phyloP scores from a whole-genome alignment of 2,797 vertebrate genomes.

The Sitta carolinensis region DNA sequence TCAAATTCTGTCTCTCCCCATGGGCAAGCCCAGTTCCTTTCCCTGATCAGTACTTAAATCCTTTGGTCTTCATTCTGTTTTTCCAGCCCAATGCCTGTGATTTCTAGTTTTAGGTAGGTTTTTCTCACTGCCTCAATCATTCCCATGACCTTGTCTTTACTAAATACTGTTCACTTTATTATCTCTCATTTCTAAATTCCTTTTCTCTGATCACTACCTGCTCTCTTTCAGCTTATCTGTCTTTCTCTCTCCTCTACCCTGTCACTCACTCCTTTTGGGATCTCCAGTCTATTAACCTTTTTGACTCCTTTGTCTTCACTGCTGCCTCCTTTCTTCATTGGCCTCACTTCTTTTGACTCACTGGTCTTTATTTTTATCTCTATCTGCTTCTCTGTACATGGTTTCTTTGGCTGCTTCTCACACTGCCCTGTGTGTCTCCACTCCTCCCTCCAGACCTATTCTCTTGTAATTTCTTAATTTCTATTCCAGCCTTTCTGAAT shows the following conservation, averaged over 20 bases:
- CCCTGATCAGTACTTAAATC: neutral
- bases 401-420: slow-evolving; percentile 5
- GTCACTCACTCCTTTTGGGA: slow-evolving; percentile 66
- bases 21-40: neutral
- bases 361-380: slow-evolving; percentile 39
- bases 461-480: slow-evolving; percentile 14
- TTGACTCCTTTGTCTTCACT: slow-evolving; percentile 44
- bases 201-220: slow-evolving; percentile 54
- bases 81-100: neutral
- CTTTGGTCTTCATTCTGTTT: slow-evolving; percentile 1
- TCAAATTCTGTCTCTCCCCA: neutral
- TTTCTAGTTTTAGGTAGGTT: slow-evolving; percentile 19
- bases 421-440: neutral
- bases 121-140: slow-evolving; percentile 22
- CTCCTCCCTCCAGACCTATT: neutral
- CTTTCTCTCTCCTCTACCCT: slow-evolving; percentile 35
- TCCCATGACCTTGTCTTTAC: slow-evolving; percentile 58
- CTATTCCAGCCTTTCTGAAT: neutral
- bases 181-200: slow-evolving; percentile 48
- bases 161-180: slow-evolving; percentile 57
- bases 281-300: slow-evolving; percentile 65
- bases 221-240: slow-evolving; percentile 44
- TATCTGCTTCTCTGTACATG: neutral
- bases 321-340: slow-evolving; percentile 38
- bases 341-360: slow-evolving; percentile 22